A percentile compares a stretch with the other conserved stretches of the same genome.
These are phyloP conservation scores for Ctenicera cuprea DNA, from an alignment of 2,888 invertebrate genomes.

Conservation along the genomic window DNA sequence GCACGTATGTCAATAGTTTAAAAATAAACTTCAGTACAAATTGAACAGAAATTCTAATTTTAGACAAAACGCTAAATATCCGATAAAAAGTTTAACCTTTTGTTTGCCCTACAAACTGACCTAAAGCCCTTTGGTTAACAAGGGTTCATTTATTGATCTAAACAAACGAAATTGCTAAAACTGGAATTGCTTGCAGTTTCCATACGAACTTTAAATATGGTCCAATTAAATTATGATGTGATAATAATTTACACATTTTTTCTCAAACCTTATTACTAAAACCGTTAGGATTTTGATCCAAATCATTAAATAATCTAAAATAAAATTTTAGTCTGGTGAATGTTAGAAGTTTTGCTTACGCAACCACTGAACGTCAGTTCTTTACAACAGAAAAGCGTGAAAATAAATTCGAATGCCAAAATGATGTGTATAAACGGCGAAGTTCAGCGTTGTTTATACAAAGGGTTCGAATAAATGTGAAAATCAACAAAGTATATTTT, in stretches of 20 bases:
- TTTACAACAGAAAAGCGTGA: background rate
- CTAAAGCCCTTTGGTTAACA: background rate
- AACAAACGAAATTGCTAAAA: conserved; percentile 5
- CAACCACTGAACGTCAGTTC: conserved; percentile 5
- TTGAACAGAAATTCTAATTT: conserved; percentile 5
- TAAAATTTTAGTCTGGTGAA: conserved; percentile 2
- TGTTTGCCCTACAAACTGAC: background rate
- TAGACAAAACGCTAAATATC: conserved; percentile 10
- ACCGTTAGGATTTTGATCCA: background rate
- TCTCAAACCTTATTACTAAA: too few species aligned
- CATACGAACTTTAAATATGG: too few species aligned
- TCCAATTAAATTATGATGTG: background rate
- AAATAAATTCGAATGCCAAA: conserved; percentile 20
- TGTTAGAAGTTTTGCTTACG: conserved; percentile 16
- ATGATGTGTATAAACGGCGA: conserved; percentile 11
- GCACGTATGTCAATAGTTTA: conserved; percentile 15
- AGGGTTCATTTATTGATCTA: background rate
- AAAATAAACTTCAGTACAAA: conserved; percentile 16
- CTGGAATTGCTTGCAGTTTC: background rate
- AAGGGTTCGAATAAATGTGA: conserved; percentile 15
- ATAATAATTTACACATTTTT: background rate
- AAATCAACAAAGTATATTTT: conserved; percentile 3
- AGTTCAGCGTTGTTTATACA: background rate
- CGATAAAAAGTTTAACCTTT: background rate
- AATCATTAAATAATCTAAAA: background rate